Evolutionary conservation across 1,140 invertebrate genomes (phyloP).

Genomic region (Parapsyche elsis): DNA sequence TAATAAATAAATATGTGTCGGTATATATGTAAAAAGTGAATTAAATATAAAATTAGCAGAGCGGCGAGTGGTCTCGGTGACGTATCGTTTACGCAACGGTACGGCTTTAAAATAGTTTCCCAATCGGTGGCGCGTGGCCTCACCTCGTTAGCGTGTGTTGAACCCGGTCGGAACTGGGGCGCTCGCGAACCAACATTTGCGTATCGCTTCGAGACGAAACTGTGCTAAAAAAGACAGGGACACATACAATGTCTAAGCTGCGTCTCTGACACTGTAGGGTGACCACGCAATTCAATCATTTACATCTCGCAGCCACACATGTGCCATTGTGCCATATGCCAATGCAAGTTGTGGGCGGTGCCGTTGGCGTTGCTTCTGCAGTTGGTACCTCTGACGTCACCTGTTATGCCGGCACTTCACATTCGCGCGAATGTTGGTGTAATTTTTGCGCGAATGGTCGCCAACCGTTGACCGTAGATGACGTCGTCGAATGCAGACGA

Average conservation of each 20-base stretch:
- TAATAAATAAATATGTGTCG: not conserved
- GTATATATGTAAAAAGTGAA: not conserved
- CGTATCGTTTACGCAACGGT: conserved; percentile 51
- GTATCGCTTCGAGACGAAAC: not conserved
- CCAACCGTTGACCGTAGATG: no score
- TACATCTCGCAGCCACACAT: no score
- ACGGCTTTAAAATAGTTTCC: conserved; percentile 52
- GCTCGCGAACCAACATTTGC: not conserved
- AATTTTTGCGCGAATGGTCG: no score
- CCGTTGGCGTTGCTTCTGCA: no score
- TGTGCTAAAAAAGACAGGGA: conserved; percentile 20
- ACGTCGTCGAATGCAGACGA: no score
- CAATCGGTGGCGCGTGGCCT: conserved; percentile 54
- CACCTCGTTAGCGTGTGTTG: conserved; percentile 55
- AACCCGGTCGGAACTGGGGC: conserved; percentile 51
- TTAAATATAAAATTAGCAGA: conserved; percentile 6
- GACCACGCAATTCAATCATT: not conserved
- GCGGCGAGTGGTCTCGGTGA: not conserved
- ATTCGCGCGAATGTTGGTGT: no score
- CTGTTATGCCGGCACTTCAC: no score
- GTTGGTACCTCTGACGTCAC: no score
- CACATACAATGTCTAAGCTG: conserved; percentile 3
- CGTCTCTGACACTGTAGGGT: conserved; percentile 14
- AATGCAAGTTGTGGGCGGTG: no score
- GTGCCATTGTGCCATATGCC: no score